A percentile compares a stretch with the other conserved stretches of the same genome.
Evolutionary conservation across 2,113 vertebrate genomes (phyloP).

Genomic region (Stegostoma tigrinum): DNA sequence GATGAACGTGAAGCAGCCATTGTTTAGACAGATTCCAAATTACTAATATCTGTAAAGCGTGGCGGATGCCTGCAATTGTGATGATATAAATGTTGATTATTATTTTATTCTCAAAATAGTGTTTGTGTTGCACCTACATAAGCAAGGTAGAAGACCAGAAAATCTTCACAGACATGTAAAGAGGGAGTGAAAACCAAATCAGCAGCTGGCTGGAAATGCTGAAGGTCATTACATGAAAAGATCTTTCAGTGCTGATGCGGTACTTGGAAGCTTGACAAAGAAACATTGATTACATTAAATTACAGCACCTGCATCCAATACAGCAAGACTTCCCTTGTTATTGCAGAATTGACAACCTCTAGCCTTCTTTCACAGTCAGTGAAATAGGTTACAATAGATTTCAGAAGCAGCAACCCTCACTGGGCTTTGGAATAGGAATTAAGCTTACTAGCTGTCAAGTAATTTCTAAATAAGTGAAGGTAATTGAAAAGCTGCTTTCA

Average conservation of each 20-base stretch:
- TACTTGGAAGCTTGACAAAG: background rate
- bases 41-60: background rate
- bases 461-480: background rate
- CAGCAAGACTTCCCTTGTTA: conserved; percentile 17
- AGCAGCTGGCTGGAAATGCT: background rate
- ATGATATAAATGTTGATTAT: conserved; percentile 13
- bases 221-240: conserved; percentile 24
- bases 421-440: background rate
- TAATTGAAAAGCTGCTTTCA: background rate
- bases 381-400: conserved; percentile 5
- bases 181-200: background rate
- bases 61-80: background rate
- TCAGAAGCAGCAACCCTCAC: background rate
- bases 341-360: background rate
- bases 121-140: background rate
- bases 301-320: conserved; percentile 11
- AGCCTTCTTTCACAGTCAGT: background rate
- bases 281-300: conserved; percentile 9
- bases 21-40: background rate
- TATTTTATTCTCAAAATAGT: background rate
- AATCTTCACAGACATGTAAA: background rate
- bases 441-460: conserved; percentile 5
- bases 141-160: background rate
- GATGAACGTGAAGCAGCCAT: background rate
- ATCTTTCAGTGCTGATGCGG: background rate